Evolutionary conservation across 2,113 vertebrate genomes (phyloP).

Genomic region (Lepus europaeus): DNA sequence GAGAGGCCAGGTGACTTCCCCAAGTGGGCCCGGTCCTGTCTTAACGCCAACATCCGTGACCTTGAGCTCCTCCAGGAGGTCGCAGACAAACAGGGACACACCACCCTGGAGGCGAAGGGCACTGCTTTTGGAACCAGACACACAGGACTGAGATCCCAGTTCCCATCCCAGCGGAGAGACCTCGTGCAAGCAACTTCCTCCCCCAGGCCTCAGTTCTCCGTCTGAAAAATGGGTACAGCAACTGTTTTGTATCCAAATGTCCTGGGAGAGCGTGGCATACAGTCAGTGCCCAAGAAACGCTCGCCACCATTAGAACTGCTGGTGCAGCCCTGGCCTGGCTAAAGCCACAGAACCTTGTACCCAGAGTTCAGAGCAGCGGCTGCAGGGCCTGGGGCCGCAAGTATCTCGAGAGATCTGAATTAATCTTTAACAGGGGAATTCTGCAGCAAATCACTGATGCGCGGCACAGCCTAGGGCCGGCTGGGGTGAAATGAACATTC

Average conservation of each 20-base stretch:
- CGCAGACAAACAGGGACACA: background rate
- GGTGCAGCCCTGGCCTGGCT: background rate
- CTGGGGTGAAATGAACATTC: conserved; percentile 12
- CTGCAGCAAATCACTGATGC: background rate
- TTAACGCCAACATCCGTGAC: background rate
- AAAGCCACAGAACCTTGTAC: background rate
- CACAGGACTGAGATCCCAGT: background rate
- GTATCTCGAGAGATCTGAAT: conserved; percentile 63
- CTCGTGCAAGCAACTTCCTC: background rate
- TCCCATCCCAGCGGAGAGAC: background rate
- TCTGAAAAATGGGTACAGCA: background rate
- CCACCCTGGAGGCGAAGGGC: background rate
- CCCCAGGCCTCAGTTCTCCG: background rate
- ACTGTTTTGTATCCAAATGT: background rate
- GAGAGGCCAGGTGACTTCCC: background rate
- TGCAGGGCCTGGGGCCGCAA: background rate
- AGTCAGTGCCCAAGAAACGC: background rate
- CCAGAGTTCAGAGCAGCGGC: background rate
- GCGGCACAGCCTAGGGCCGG: conserved; percentile 52
- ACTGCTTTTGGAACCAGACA: background rate
- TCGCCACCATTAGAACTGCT: rapidly evolving
- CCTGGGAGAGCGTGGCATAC: background rate
- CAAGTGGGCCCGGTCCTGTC: background rate
- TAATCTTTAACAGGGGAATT: conserved; percentile 82
- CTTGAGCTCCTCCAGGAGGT: no score